These are phyloP conservation scores for Mesitornis unicolor DNA, from an alignment of 2,113 vertebrate genomes.

Conservation along the genomic window DNA sequence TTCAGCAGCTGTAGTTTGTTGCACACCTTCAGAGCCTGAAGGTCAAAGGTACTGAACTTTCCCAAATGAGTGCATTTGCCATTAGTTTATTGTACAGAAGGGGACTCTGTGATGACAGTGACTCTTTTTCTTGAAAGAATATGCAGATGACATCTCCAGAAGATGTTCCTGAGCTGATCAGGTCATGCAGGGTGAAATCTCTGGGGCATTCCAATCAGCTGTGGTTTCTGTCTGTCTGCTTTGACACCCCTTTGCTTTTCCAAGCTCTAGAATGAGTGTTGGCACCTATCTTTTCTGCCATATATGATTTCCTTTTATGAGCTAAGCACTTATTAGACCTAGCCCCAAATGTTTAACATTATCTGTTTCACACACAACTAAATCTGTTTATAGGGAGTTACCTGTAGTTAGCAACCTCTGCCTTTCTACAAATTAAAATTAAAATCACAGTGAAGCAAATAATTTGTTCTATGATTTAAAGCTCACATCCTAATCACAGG, in stretches of 20 bases:
- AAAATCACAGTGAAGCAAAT: not conserved
- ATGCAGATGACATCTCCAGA: not conserved
- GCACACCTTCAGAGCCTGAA: not conserved
- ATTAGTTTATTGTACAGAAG: not conserved
- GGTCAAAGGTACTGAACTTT: not conserved
- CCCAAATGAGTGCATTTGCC: not conserved
- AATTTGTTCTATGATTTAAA: not conserved
- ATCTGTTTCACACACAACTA: not conserved
- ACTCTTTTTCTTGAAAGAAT: not conserved
- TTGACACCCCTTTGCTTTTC: not conserved
- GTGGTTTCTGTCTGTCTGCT: not conserved
- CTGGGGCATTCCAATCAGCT: not conserved
- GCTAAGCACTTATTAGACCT: not conserved
- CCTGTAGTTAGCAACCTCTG: not conserved
- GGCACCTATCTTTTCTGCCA: not conserved
- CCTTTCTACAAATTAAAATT: constrained; percentile 1
- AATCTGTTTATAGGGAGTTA: not conserved
- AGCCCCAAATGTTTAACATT: not conserved
- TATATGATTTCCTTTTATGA: not conserved
- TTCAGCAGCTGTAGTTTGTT: not conserved
- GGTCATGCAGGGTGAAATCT: not conserved
- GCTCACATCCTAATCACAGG: not conserved
- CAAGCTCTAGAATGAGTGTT: not conserved
- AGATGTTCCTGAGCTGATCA: not conserved
- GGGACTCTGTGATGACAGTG: not conserved